Evolutionary conservation across 2,888 invertebrate genomes (phyloP).

Genomic region (Dasysyrphus albostriatus): DNA sequence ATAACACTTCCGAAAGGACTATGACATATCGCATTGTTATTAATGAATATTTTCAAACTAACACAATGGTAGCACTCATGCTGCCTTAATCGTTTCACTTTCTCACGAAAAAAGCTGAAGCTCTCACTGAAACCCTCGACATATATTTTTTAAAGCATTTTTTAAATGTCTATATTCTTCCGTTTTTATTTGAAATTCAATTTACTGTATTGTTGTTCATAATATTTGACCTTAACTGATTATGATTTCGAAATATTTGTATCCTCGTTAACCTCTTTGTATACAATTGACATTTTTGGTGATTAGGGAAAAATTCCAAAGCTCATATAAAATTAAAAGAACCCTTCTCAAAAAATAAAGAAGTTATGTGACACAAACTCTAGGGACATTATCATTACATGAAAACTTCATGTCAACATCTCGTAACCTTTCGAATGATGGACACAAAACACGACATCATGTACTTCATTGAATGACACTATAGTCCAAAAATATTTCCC

Average conservation of each 20-base stretch:
- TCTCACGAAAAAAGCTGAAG: too few relatives aligned
- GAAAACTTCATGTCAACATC: slow-evolving; percentile 33
- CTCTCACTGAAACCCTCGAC: too few relatives aligned
- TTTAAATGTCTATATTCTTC: too few relatives aligned
- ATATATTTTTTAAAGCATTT: too few relatives aligned
- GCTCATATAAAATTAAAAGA: neutral
- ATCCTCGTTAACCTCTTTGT: neutral
- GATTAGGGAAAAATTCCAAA: neutral
- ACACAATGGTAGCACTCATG: too few relatives aligned
- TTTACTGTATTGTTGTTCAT: too few relatives aligned
- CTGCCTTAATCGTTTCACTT: too few relatives aligned
- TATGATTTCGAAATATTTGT: neutral
- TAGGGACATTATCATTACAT: slow-evolving; percentile 16
- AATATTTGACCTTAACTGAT: neutral
- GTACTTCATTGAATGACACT: slow-evolving; percentile 42
- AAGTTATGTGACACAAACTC: neutral
- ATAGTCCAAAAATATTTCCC: slow-evolving; percentile 30
- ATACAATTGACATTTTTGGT: neutral
- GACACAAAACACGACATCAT: slow-evolving; percentile 37
- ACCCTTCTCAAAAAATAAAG: neutral
- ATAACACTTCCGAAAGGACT: too few relatives aligned
- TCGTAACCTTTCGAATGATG: slow-evolving; percentile 44
- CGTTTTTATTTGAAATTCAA: too few relatives aligned
- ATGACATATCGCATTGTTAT: too few relatives aligned
- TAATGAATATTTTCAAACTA: too few relatives aligned